Conservation (phyloP, 2,797 vertebrate species). For the Pseudochaenichthys georgianus region DNA sequence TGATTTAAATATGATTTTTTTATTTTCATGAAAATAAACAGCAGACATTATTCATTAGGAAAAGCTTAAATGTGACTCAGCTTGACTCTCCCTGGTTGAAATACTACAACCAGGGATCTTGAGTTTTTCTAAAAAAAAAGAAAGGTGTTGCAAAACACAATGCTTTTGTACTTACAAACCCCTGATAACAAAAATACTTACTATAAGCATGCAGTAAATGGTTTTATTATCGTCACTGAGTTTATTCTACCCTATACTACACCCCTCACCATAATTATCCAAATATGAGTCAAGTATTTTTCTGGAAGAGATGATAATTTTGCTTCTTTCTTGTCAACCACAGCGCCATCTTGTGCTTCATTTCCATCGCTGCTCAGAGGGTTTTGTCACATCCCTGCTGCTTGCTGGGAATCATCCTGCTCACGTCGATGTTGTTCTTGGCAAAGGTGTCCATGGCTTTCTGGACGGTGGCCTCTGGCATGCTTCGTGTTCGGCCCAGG, state of each 20-base stretch:
- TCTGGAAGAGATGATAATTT: neutral
- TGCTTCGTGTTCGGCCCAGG: slow-evolving; percentile 84
- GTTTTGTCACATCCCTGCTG: slow-evolving; percentile 87
- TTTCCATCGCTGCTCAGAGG: slow-evolving; percentile 33
- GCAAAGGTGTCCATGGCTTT: slow-evolving; percentile 84
- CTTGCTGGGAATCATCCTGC: slow-evolving; percentile 86
- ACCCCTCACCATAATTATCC: neutral
- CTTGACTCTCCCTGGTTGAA: too few relatives aligned
- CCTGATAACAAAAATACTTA: too few relatives aligned
- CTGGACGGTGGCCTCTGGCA: slow-evolving; percentile 85
- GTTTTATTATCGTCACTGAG: neutral
- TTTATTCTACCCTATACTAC: neutral
- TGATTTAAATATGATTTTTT: slow-evolving; percentile 1
- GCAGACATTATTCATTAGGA: neutral
- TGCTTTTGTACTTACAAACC: too few relatives aligned
- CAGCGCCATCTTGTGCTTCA: slow-evolving; percentile 26
- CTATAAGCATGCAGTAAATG: too few relatives aligned
- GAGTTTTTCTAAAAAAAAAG: too few relatives aligned
- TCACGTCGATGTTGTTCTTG: slow-evolving; percentile 86
- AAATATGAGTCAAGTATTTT: slow-evolving; percentile 30
- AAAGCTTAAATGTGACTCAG: neutral
- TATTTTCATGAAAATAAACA: slow-evolving; percentile 3
- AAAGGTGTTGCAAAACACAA: too few relatives aligned
- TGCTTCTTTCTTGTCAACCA: slow-evolving; percentile 23
- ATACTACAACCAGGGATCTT: too few relatives aligned